Evolutionary conservation across 2,113 vertebrate species (phyloP).

Genomic region (Anguilla rostrata): DNA sequence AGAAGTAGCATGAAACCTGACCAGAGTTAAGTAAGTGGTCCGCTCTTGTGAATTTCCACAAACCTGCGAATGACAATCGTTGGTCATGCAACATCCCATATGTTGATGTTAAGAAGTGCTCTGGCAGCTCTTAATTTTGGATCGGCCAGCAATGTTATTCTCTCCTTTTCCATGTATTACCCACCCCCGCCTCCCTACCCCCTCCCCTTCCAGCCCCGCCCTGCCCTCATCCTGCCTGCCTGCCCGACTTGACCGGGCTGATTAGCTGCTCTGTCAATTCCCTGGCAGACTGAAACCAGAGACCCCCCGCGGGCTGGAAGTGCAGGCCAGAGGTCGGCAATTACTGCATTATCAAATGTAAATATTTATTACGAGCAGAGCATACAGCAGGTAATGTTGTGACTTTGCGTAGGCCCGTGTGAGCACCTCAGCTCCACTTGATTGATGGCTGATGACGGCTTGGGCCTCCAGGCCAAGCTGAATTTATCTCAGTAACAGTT

Average conservation of each 20-base stretch:
- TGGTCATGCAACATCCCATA: not conserved
- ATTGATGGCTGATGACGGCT: constrained; percentile 5
- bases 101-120: not conserved
- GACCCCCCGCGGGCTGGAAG: not conserved
- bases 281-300: not conserved
- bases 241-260: not conserved
- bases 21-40: not conserved
- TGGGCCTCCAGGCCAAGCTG: not conserved
- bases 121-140: not conserved
- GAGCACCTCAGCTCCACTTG: not conserved
- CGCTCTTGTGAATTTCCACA: not conserved
- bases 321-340: constrained; percentile 21
- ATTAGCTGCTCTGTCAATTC: constrained; percentile 5
- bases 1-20: not conserved
- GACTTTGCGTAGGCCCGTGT: not conserved
- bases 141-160: not conserved
- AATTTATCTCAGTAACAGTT: not conserved
- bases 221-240: not conserved
- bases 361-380: constrained; percentile 25
- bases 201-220: not conserved
- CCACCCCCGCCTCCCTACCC: not conserved
- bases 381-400: not conserved
- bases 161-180: not conserved
- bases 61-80: not conserved
- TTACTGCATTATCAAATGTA: constrained; percentile 26